Evolutionary conservation across 2,113 vertebrate genomes (phyloP), one percentile per base, ranked within the genome.

Genomic region (Furnarius figulus): DNA sequence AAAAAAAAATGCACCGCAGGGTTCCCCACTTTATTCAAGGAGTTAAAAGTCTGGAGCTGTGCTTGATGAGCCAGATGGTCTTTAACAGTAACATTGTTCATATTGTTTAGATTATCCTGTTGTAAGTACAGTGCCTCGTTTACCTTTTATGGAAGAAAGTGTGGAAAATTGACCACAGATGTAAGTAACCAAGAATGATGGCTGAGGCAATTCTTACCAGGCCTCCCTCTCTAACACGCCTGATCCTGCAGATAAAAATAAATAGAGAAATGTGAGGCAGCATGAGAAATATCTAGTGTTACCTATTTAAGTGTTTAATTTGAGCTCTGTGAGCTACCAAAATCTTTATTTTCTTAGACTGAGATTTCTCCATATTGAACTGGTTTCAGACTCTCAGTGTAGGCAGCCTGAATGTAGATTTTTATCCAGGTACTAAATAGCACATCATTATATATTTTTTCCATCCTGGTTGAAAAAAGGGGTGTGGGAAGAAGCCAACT

Each of bases 121-220:
- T 98, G 98, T 98, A 98, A 98, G 98, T 96, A 98, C 98, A 97
- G 98, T 95, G 97, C 97, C 97, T 98, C 97, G 86, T 98, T 98
- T 98, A 98, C 98, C 98, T 98, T 98, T 98, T 98, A 98, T 98
- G 98, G 98, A 98, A 98, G 98, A 98, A 98, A 98, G 98, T 98
- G 97, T 97, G 98, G 98, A 98, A 98, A 98, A 98, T 98, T 98
- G 98, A 98, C 97, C 98, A 97, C 98, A 98, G 98, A 98, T 98
- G 98, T 98, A 98, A 97, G 97, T 96, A 97, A 97, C 97, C 96
- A 98, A 98, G 98, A 98, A 97, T 96, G 97, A 97, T 90, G 97
- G 96, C 97, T 97, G 96, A 98, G 97, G 97, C 97, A 97, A 97
- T 94, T 97, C 98, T 98, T 97, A 97, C 97, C 97, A 97, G 96